phyloP scores from a whole-genome alignment of 1,140 invertebrate species.

The Nephotettix cincticeps region DNA sequence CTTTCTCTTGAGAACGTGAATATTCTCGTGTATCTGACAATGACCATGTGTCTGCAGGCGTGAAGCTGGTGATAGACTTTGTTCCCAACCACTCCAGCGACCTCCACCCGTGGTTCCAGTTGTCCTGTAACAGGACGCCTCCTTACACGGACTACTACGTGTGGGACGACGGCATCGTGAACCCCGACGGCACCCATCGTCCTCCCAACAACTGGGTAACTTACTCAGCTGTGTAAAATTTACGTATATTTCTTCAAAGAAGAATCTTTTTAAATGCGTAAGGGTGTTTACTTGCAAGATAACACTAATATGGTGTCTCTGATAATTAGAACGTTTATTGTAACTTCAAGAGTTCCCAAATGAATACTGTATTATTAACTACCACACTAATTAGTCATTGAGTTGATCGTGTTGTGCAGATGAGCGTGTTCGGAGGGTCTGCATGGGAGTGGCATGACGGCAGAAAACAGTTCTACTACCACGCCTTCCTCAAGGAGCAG shows the following conservation, averaged over 20 bases:
- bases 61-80: conserved; percentile 79
- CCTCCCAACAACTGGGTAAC: conserved; percentile 62
- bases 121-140: conserved; percentile 56
- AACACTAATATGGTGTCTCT: too few relatives aligned
- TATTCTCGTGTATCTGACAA: too few relatives aligned
- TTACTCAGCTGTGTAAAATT: too few relatives aligned
- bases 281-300: too few relatives aligned
- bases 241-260: too few relatives aligned
- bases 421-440: conserved; percentile 62
- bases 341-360: too few relatives aligned
- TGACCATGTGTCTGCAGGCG: conserved; percentile 56
- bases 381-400: too few relatives aligned
- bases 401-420: conserved; percentile 45
- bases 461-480: conserved; percentile 71
- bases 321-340: too few relatives aligned
- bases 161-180: conserved; percentile 62
- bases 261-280: too few relatives aligned
- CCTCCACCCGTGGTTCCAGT: conserved; percentile 64
- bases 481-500: conserved; percentile 67
- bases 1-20: too few relatives aligned
- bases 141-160: conserved; percentile 74
- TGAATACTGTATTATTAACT: too few relatives aligned
- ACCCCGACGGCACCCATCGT: conserved; percentile 41
- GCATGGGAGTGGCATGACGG: conserved; percentile 66
- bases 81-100: conserved; percentile 83